phyloP scores from a whole-genome alignment of 2,888 invertebrate genomes.

The Macaria liturata region DNA sequence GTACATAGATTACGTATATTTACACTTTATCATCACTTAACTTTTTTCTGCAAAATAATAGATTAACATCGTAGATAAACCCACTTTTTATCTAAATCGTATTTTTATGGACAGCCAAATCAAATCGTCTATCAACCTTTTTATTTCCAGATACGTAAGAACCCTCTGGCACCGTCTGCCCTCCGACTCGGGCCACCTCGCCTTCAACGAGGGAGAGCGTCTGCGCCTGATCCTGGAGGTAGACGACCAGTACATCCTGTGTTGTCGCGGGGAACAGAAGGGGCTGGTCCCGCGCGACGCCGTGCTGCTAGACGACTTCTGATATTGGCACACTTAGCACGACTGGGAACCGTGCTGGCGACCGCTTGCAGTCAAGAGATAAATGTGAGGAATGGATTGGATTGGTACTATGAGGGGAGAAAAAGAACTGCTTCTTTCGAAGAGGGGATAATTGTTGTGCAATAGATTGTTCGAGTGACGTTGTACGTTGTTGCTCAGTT shows the following conservation, averaged over 20 bases:
- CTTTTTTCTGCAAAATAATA: too few species aligned
- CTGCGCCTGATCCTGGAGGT: slow-evolving; percentile 89
- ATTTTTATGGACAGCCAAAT: too few species aligned
- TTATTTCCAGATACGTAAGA: slow-evolving; percentile 84
- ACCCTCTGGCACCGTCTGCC: slow-evolving; percentile 89
- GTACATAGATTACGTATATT: too few species aligned
- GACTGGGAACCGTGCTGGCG: slow-evolving; percentile 75
- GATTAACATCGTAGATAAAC: too few species aligned
- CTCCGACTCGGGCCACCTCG: slow-evolving; percentile 90
- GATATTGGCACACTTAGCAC: slow-evolving; percentile 75
- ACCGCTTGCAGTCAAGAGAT: slow-evolving; percentile 50
- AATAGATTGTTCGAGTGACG: slow-evolving; percentile 18
- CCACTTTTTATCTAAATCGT: too few species aligned
- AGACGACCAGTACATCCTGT: slow-evolving; percentile 89
- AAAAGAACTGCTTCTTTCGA: neutral
- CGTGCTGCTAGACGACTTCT: slow-evolving; percentile 82
- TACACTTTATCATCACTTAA: too few species aligned
- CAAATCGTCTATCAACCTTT: neutral
- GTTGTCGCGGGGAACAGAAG: slow-evolving; percentile 89
- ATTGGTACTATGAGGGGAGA: neutral
- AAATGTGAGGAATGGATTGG: slow-evolving; percentile 6
- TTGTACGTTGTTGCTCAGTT: slow-evolving; percentile 41
- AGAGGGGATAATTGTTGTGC: slow-evolving; percentile 13
- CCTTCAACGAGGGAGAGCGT: slow-evolving; percentile 90
- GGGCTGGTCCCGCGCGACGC: slow-evolving; percentile 89